Percentiles rank a stretch among this genome's conserved stretches.
phyloP scores from a whole-genome alignment of 2,797 vertebrate genomes.

The Eutrigla gurnardus region DNA sequence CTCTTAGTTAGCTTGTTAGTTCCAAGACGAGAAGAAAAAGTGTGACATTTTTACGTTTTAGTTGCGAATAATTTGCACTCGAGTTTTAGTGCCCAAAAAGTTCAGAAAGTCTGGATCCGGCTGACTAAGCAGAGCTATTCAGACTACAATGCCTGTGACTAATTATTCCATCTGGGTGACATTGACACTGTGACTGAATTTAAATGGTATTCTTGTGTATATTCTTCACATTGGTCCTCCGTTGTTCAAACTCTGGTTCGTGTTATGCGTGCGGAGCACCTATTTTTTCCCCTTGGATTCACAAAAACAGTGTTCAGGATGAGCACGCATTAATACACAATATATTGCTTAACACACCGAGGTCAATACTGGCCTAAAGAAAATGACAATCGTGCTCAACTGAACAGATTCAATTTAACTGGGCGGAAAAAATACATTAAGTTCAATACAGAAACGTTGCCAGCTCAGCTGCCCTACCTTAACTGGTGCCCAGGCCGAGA shows the following conservation, averaged over 20 bases:
- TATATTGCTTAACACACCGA: neutral
- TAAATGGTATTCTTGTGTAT: slow-evolving; percentile 36
- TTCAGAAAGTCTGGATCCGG: slow-evolving; percentile 41
- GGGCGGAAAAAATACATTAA: neutral
- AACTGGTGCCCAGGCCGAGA: slow-evolving; percentile 15
- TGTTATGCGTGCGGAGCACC: neutral
- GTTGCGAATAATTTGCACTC: slow-evolving; percentile 44
- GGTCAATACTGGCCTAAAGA: neutral
- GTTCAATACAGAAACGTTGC: slow-evolving; percentile 2
- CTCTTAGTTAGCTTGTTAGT: slow-evolving; percentile 22
- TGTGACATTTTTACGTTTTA: slow-evolving; percentile 42
- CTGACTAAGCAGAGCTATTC: slow-evolving; percentile 44
- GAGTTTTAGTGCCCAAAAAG: slow-evolving; percentile 30
- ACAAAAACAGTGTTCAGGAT: slow-evolving; percentile 6
- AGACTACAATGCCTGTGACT: slow-evolving; percentile 38
- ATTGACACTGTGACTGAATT: slow-evolving; percentile 47
- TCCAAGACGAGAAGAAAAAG: slow-evolving; percentile 27
- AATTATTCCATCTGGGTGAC: slow-evolving; percentile 49
- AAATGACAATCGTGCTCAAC: neutral
- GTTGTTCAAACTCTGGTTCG: slow-evolving; percentile 27
- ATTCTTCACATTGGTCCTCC: slow-evolving; percentile 23
- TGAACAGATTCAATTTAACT: neutral
- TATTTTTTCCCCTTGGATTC: slow-evolving; percentile 15
- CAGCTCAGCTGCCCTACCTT: slow-evolving; percentile 10
- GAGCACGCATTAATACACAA: neutral